phyloP scores from a whole-genome alignment of 2,797 vertebrate species.

The Anas acuta region DNA sequence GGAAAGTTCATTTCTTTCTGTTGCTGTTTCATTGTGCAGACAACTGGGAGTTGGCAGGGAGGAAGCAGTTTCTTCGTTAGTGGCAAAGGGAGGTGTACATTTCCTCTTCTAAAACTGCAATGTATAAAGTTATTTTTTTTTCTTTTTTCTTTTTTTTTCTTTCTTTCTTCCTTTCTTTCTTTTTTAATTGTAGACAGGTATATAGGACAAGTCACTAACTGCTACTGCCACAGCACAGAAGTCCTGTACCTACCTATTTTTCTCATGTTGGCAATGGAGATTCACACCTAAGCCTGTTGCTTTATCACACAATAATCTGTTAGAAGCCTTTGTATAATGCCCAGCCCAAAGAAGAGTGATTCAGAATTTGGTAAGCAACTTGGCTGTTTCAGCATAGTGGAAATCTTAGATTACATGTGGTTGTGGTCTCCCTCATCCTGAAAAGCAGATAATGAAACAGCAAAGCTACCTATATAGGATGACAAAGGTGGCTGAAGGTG shows the following conservation, averaged over 20 bases:
- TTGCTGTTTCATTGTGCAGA: background rate
- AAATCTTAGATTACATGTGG: background rate
- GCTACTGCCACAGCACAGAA: background rate
- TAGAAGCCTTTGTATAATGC: background rate
- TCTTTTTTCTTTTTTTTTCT: accelerated
- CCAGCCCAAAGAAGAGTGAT: background rate
- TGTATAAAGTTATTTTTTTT: background rate
- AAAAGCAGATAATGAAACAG: background rate
- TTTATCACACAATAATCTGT: background rate
- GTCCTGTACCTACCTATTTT: background rate
- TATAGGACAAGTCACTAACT: background rate
- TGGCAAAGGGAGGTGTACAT: background rate
- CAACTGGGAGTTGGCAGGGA: background rate
- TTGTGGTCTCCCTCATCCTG: background rate
- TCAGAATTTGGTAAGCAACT: background rate
- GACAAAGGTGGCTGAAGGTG: background rate
- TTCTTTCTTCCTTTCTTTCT: background rate
- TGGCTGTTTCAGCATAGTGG: background rate
- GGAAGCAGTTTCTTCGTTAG: conserved; percentile 13
- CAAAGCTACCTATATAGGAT: background rate
- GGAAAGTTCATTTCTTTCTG: background rate
- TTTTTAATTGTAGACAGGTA: background rate
- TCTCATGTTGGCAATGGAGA: background rate
- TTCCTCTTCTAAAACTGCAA: background rate
- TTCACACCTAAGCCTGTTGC: background rate